Evolutionary conservation across 2,797 vertebrate species (phyloP), one percentile per base, ranked within the genome.

Genomic region (Lophotriccus pileatus): DNA sequence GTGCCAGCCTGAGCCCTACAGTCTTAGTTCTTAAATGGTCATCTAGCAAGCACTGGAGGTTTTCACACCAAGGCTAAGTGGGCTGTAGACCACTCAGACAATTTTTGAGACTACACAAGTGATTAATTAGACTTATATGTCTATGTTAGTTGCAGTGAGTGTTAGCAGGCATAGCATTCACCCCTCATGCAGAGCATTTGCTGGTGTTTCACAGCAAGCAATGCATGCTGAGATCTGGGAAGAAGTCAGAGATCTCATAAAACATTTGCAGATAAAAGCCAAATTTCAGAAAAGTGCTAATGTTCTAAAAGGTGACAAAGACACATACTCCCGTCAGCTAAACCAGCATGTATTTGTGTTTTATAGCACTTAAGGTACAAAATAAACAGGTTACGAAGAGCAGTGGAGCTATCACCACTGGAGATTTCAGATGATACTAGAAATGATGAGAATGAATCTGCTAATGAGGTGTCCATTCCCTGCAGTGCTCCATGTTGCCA

Each of bases 221-320:
- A 3, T 12, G 30, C 76, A 39, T 3, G 5, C 72, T 70, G 84
- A 91, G 70, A 88, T 62, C 66, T 80, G 82, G 70, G 82, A 81
- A 63, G 86, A 79, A 91, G 77, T 89, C 78, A 64, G 70, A 91
- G 72, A 66, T 55, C 69, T 93, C 39, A 24, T 83, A 50, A 84
- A 75, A 50, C 58, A 41, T 56, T 56, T 82, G 55, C 55, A 85
- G 73, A 70, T 87, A 43, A 95, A 92, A 92, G 62, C 58, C 82
- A 89, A 62, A 79, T 92, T 76, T 94, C 84, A 69, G 14, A 70
- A 72, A 63, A 59, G 39, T 0, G 0, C 62, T 85, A 4, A n/a
- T 72, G 46, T 46, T 86, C 66, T 89, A 67, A 69, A 80, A 75
- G 43, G 69, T 81, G 84, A 60, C 68, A 75, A 50, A 77, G 58